A percentile compares a stretch with the other conserved stretches of the same genome.
These are phyloP conservation scores for Parauchenoglanis punctatus DNA, from an alignment of 2,797 vertebrate species.

Conservation along the genomic window DNA sequence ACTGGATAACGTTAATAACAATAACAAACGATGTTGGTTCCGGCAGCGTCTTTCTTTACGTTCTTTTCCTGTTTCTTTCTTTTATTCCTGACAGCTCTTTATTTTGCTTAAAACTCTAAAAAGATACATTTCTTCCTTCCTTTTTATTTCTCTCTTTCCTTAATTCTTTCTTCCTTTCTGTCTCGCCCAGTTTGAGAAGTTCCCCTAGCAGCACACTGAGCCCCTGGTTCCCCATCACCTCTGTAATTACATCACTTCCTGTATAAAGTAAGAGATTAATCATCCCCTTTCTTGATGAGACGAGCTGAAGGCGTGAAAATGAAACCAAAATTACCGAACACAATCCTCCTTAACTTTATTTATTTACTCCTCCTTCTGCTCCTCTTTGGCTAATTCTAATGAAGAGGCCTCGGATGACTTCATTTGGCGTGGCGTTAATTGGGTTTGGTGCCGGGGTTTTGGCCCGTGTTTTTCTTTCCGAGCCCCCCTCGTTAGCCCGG, in stretches of 20 bases:
- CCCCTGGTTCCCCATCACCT: not conserved
- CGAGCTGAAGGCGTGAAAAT: constrained; percentile 59
- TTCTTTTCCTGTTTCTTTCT: not conserved
- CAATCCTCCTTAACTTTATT: constrained; percentile 61
- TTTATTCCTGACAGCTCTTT: no score
- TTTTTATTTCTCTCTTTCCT: not conserved
- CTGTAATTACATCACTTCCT: constrained; percentile 36
- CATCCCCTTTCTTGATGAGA: constrained; percentile 61
- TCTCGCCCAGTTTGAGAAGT: not conserved
- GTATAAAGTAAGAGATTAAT: constrained; percentile 61
- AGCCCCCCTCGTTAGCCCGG: constrained; percentile 83
- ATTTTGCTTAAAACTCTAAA: no score
- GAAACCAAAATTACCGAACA: constrained; percentile 63
- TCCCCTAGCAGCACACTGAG: not conserved
- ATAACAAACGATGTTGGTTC: not conserved
- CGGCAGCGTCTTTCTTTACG: not conserved
- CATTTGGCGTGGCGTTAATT: constrained; percentile 90
- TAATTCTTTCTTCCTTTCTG: not conserved
- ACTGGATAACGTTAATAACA: no score
- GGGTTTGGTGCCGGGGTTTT: constrained; percentile 84
- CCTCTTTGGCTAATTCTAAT: constrained; percentile 76
- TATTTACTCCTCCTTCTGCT: constrained; percentile 65
- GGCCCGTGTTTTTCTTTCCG: constrained; percentile 62
- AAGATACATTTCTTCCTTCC: not conserved
- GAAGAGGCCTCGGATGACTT: constrained; percentile 85